Evolutionary conservation across 2,797 vertebrate genomes (phyloP), one percentile per base, ranked within the genome.

Genomic region (Aselliscus stoliczkanus): DNA sequence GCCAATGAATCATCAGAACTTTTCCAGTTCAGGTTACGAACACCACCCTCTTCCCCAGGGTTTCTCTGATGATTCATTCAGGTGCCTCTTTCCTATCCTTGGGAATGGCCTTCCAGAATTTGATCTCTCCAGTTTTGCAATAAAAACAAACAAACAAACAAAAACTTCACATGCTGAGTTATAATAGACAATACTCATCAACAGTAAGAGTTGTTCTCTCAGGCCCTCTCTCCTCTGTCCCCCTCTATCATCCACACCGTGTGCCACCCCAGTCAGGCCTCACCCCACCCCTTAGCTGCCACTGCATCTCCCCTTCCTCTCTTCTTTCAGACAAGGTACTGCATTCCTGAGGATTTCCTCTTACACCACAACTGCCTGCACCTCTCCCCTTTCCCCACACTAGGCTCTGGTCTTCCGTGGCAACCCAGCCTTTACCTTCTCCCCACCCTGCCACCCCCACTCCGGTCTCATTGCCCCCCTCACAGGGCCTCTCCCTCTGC

Each of bases 31-130:
- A 93, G 83, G 50, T 96, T 89, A 70, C 8, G 10, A 88, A 72
- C 31, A 80, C 77, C 34, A 90, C 67, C 79, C 25, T 82, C 75
- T 95, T 84, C 85, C 67, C 29, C 65, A 94, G 54, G 47, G 39
- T 95, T 97, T 92, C 81, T 96, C 44, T 72, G 84, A 92, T 96
- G 82, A 96, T 95, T 96, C 88, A 88, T 91, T 97, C 87, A 83
- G 58, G 76, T 94, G 69, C 39, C 76, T 65, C 72, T 97, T 65
- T 88, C 42, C 73, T 92, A 69, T 64, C 70, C 60, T 94, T 93
- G 81, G 27, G 52, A 96, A 90, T 93, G 95, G 95, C 56, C 77
- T 97, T 97, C 70, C 72, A 89, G 85, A 96, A 92, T 94, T 93
- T 95, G 81, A 1, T 91, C 31, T 93, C 42, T 93, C 64, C 56